Conservation (phyloP, 2,797 vertebrate genomes). For the Gobio occitaniae region DNA sequence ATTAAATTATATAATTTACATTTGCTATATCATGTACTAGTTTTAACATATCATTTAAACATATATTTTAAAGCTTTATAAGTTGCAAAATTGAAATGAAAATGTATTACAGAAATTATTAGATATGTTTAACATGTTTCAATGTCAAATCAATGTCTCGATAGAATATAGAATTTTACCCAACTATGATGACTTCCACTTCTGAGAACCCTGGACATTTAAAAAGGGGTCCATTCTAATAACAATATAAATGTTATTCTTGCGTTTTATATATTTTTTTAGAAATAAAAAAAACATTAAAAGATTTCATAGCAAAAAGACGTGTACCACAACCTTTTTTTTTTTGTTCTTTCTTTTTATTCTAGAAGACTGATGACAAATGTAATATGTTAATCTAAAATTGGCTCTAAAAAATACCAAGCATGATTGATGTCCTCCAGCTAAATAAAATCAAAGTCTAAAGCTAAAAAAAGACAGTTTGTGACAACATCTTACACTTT, state of each 20-base stretch:
- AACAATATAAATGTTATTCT: not conserved
- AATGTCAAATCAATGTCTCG: too few species aligned
- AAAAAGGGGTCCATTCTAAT: not conserved
- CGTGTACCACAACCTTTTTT: not conserved
- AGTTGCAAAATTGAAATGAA: too few species aligned
- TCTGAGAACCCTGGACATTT: not conserved
- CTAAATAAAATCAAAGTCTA: not conserved
- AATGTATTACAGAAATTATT: too few species aligned
- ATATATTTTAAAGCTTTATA: too few species aligned
- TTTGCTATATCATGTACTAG: too few species aligned
- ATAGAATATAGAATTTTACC: not conserved
- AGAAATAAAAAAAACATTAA: not conserved
- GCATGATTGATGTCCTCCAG: not conserved
- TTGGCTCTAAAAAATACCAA: not conserved
- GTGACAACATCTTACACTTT: not conserved
- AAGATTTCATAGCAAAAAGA: not conserved
- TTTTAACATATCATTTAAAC: too few species aligned
- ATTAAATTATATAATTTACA: too few species aligned
- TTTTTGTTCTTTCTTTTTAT: too few species aligned
- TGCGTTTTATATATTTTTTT: not conserved
- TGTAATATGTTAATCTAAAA: not conserved
- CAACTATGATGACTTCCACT: not conserved
- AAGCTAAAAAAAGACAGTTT: not conserved
- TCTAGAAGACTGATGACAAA: not conserved
- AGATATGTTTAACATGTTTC: too few species aligned